Conservation (phyloP, 2,888 invertebrate species). For the Drosophila dives region DNA sequence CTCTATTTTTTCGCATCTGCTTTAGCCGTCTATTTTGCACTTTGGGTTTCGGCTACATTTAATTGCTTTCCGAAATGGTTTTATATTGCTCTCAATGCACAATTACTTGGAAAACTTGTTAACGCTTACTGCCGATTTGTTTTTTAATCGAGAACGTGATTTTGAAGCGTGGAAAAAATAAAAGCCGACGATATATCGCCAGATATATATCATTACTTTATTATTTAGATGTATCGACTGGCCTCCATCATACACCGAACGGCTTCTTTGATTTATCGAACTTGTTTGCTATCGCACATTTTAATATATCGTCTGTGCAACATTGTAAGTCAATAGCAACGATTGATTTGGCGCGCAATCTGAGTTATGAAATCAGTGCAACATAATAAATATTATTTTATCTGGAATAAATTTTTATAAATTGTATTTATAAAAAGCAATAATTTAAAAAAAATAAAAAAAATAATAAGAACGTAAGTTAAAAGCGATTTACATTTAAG, state of each 20-base stretch:
- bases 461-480: neutral
- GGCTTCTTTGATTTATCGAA: slow-evolving; percentile 25
- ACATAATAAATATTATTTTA: neutral
- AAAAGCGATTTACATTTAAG: neutral
- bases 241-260: slow-evolving; percentile 32
- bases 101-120: slow-evolving; percentile 35
- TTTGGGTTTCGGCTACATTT: slow-evolving; percentile 28
- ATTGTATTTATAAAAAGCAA: neutral
- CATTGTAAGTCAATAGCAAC: slow-evolving; percentile 3
- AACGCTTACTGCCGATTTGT: slow-evolving; percentile 34
- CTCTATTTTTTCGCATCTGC: slow-evolving; percentile 71
- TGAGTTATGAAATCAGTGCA: slow-evolving; percentile 18
- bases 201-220: slow-evolving; percentile 55
- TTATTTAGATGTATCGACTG: slow-evolving; percentile 40
- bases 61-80: slow-evolving; percentile 14
- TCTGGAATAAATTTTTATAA: neutral
- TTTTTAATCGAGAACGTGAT: slow-evolving; percentile 45
- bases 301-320: slow-evolving; percentile 19
- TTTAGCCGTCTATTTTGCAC: slow-evolving; percentile 63
- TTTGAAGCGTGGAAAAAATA: slow-evolving; percentile 59
- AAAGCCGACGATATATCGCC: slow-evolving; percentile 65
- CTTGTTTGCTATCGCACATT: slow-evolving; percentile 15
- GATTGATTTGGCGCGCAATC: slow-evolving; percentile 12
- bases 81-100: slow-evolving; percentile 1
- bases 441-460: neutral